Base-by-base conservation (phyloP, 2,888 invertebrate genomes). In the Drosophila parthenogenetica region DNA sequence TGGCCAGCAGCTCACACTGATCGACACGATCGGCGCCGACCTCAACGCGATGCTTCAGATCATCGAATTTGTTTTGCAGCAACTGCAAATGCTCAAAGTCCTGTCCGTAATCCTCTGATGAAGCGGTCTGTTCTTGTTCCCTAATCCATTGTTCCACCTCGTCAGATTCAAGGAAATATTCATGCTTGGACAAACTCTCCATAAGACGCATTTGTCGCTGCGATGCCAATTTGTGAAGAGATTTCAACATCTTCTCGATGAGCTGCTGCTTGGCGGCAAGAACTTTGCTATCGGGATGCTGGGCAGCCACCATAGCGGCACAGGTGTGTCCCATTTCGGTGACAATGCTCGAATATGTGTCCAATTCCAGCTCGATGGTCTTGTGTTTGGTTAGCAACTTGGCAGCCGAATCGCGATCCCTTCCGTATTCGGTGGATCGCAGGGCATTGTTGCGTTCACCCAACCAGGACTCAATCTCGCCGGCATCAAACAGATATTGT, bases 361-460 rank as follows among this genome's bases (percentile, higher is more conserved):
- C 98, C 78, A 98, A 93, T 90, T 98, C 98, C 8, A 98, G 93
- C 87, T 98, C 98, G 43, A 98, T 94, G 2, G 97, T 97, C 94
- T 99, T 99, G 91, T 99, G 98, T 90, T 98, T 97, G 0, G 98
- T 98, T 16, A 99, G 93, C 45, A 99, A 93, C 92, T 98, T 98
- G 40, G 98, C 97, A 16, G 98, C 98, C 0, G 97, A 95, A 87
- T 97, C 97, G 37, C 98, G 94, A 92, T 98, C 98, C 51, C 96
- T 93, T n/a, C 98, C 98, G 72, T 96, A 96, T 91, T 98, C 97
- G 0, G 95, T 95, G n/a, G 96, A 96, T 35, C 95, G 94, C 5
- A 98, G 92, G 32, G 96, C 95, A 69, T 96, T 96, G 49, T 95
- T 95, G 91, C 96, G 96, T 93, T 98, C 98, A 39, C 95, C 95